Evolutionary conservation across 2,888 invertebrate genomes (phyloP), one percentile per base, ranked within the genome.

Genomic region (Cryptocheilus praepositus): DNA sequence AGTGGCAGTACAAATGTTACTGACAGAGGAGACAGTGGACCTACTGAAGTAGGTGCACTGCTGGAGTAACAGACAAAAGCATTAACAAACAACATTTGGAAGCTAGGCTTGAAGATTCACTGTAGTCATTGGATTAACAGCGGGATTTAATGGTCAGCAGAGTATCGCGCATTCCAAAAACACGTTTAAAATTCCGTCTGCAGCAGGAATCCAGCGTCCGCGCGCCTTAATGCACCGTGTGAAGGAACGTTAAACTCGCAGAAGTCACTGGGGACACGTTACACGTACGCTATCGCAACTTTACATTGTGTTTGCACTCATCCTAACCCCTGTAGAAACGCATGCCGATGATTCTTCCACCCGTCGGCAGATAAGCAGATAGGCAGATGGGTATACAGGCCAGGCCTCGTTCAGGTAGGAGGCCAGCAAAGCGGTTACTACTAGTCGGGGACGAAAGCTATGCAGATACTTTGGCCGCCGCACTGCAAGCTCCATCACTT

Each of bases 281-380:
- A 76, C 70, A 70, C 66, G 67, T 60, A 58, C 71, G 77, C 64
- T 79, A 79, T 79, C 80, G 79, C 76, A 61, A 73, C 73, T 58
- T 80, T 76, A 79, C 77, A 80, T 75, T 79, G 80, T 77, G 75
- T 80, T 77, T 80, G 79, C 75, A 77, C 76, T 70, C 69, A 80
- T 79, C 69, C 72, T 76, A 79, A 36, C 77, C 68, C 65, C 63
- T 70, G 80, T 69, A 70, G 73, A 67, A 73, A 80, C 73, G 75
- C 73, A 75, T 75, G 77, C 75, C 77, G 80, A 73, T 73, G 78
- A 73, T 74, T 74, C 77, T 71, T 79, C 70, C 36, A 11, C 51
- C 70, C 19, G 79, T 68, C 79, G 79, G 77, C 72, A 79, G 79
- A 79, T 79, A 79, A 77, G 64, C 74, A 73, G 79, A 79, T 79